phyloP scores from a whole-genome alignment of 2,113 vertebrate genomes.

The Nothoprocta perdicaria region DNA sequence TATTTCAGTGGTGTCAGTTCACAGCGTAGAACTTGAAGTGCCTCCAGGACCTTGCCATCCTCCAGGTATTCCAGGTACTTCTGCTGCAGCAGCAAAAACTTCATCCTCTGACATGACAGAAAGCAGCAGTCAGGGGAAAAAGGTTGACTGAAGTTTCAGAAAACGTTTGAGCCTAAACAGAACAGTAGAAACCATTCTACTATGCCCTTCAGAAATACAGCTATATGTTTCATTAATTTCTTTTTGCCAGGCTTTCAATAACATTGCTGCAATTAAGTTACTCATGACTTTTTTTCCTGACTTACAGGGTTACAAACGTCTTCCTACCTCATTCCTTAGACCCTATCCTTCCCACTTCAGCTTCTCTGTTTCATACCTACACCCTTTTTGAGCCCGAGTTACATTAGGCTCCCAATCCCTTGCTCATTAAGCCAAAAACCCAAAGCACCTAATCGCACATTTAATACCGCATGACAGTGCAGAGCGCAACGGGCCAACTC shows the following conservation, averaged over 20 bases:
- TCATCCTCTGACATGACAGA: conserved; percentile 92
- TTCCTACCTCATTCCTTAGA: not conserved
- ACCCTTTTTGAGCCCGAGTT: not conserved
- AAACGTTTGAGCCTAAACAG: conserved; percentile 84
- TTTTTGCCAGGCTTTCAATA: conserved; percentile 31
- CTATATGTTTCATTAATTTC: conserved; percentile 67
- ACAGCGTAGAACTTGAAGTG: conserved; percentile 92
- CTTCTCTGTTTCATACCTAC: not conserved
- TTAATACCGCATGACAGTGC: not conserved
- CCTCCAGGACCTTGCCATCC: conserved; percentile 96
- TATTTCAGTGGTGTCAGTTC: conserved; percentile 96
- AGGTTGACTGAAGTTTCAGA: conserved; percentile 84
- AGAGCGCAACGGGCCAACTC: conserved; percentile 2
- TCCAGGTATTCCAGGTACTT: conserved; percentile 98
- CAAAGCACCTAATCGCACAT: not conserved
- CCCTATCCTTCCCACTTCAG: not conserved
- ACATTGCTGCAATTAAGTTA: not conserved
- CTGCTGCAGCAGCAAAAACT: conserved; percentile 97
- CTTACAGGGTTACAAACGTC: not conserved
- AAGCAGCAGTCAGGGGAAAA: conserved; percentile 84
- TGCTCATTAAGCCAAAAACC: not conserved
- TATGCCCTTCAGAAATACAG: conserved; percentile 75
- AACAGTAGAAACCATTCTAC: conserved; percentile 84
- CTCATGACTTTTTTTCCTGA: not conserved
- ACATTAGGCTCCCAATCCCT: not conserved